Base-by-base conservation (phyloP, 2,797 vertebrate genomes). In the Periophthalmus magnuspinnatus region DNA sequence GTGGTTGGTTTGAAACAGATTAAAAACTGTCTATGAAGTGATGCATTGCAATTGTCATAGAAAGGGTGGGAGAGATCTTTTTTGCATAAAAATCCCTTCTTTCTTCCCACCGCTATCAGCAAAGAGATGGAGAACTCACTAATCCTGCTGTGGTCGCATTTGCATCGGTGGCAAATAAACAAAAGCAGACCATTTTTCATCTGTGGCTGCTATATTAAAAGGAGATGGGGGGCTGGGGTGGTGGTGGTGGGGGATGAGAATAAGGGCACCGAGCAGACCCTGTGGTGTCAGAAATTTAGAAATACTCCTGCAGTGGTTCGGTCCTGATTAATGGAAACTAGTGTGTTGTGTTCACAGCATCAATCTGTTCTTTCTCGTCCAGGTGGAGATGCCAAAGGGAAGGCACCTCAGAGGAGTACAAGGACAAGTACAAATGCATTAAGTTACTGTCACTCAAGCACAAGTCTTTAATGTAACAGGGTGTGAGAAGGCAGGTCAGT, bases 11-110 rank as follows among this genome's bases (percentile, higher is more conserved):
- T 93, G 89, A 90, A 92, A 92, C 87, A 93, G 92, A 94, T 93
- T 93, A 93, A 94, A 93, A 91, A 93, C 86, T 91, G 91, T 92
- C 91, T 91, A 90, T 91, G 91, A 92, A 93, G 91, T 94, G 92
- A 93, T 93, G 92, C 91, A 93, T 93, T 93, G 89, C 89, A 90
- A 92, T 93, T 93, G 93, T 93, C 93, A 92, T 89, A 84, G 88
- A 81, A 65, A 90, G 85, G 85, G 83, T 83, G 86, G 85, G 83
- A 89, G 85, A 88, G 85, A 91, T 90, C 86, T 88, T 92, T 91
- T 91, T 90, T 91, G 88, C 90, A 92, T 92, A 91, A 92, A 90
- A 92, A 92, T 88, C 86, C 88, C 58, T 84, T 90, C 86, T 87
- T 88, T 88, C 89, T 90, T 86, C 84, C 81, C 80, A 67, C 81